Evolutionary conservation across 1,140 invertebrate species (phyloP), one percentile per base, ranked within the genome.

Genomic region (Saccostrea glomerata): DNA sequence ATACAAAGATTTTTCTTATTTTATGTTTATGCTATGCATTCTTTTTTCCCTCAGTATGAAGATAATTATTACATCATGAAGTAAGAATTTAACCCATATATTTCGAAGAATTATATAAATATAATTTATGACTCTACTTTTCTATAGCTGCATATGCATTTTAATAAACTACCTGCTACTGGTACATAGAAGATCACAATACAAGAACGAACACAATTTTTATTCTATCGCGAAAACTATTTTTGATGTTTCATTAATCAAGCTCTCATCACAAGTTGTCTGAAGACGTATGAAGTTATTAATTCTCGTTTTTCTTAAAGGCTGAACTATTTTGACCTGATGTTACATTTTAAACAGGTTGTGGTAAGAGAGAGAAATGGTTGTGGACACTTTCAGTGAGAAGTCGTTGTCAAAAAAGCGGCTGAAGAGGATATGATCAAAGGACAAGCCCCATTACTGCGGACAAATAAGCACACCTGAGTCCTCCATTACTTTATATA

Each of bases 381-480:
- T 36, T 30, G 70, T 25, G 25, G 25, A 77, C 70, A 77, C 70
- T 77, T 77, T 77, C 30, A 12, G 70, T 36, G 70, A 30, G 70
- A 77, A 77, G 70, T 77, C 70, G 70, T 77, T 77, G 70, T 77
- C 70, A 77, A 36, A 36, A 12, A 23, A 36, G 70, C 70, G 70
- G 70, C 70, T 30, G 70, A 77, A 30, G 30, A 30, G 15, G 70
- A 15, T 25, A 17, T 15, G 70, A 77, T 77, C 70, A 77, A 77
- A 77, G 70, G 30, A 77, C 23, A 17, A 30, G 60, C 15, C 25
- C 70, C 70, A 77, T 77, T 77, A 77, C 23, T 23, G 70, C 3
- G 25, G 25, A 77, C 70, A 77, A 77, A 77, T 77, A 77, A 17
- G 70, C 70, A 77, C 70, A 77, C 70, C 70, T 77, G 70, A 77